Conservation (phyloP, 2,888 invertebrate species). For the Drosophila prostipennis region DNA sequence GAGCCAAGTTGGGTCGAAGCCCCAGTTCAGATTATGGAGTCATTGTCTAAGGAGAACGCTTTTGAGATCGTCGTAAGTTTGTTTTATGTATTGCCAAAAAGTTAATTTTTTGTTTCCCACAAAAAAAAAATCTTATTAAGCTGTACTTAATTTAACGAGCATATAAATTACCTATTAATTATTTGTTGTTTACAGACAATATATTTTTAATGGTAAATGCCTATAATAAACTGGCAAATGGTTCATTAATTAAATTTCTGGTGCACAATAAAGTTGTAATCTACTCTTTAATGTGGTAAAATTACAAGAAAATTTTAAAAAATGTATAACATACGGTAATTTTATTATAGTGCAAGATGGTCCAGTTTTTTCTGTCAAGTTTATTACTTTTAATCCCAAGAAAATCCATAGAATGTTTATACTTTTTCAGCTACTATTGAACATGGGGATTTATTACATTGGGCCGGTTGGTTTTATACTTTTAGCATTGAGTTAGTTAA, state of each 20-base stretch:
- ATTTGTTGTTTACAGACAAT: background rate
- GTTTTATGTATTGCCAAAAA: slow-evolving; percentile 1
- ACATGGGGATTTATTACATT: background rate
- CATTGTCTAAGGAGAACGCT: background rate
- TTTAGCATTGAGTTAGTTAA: too few species aligned
- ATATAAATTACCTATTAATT: background rate
- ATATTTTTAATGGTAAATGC: background rate
- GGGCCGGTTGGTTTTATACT: too few species aligned
- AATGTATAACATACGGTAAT: too few species aligned
- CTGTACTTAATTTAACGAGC: background rate
- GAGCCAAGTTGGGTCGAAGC: slow-evolving; percentile 5
- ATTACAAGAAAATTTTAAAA: too few species aligned
- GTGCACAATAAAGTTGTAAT: background rate
- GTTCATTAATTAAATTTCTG: too few species aligned
- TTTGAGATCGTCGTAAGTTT: background rate
- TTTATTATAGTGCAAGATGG: too few species aligned
- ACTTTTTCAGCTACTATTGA: background rate
- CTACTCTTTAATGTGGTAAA: background rate
- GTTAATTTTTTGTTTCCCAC: background rate
- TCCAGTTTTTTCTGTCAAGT: too few species aligned
- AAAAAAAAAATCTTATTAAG: background rate
- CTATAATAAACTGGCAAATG: background rate
- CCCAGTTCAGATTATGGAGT: background rate
- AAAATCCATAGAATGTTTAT: too few species aligned
- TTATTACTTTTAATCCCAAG: too few species aligned